Base-by-base conservation (phyloP, 2,113 vertebrate species). In the Thalassarche chlororhynchos region DNA sequence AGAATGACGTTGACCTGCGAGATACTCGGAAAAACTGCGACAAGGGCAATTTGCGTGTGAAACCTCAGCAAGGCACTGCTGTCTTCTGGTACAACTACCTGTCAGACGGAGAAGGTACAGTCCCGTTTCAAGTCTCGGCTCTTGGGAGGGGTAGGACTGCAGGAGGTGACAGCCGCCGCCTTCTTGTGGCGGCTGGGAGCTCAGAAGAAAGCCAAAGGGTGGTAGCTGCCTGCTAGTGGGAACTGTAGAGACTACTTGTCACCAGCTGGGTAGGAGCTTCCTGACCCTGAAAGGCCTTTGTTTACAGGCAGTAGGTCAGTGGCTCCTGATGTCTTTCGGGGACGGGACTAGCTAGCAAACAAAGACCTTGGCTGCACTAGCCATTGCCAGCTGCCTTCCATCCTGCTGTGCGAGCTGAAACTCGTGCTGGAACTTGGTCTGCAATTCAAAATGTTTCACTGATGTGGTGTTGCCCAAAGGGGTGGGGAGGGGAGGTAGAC, bases 31-130 rank as follows among this genome's bases (percentile, higher is more conserved):
- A 99, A 89, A 99, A 99, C 79, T 99, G 99, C 29, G 98, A 98
- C 89, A 99, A 99, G 97, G 99, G 99, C 68, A 99, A 99, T 93
- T 97, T 99, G 77, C 98, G 98, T 93, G 98, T 99, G 87, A 99
- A 99, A 92, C 99, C 99, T 46, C 98, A 97, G 40, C 98, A 98
- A 93, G 99, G 99, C 87, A 99, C 99, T 6, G 99, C 99, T 55
- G 98, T 99, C 76, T 99, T 99, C 96, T 99, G 99, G 99, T 99
- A 99, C 98, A 99, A 99, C 98, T 99, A 99, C 96, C 98, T 99
- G 76, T 99, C 99, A n/a, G 99, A 99, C 5, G 99, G 99, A 42
- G 98, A 99, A 99, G 99, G 99, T 99, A 98, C 1, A 36, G 91
- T 24, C 51, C 78, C 12, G 2, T 38, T 86, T 61, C 47, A 14